Conservation (phyloP, 2,888 invertebrate species). For the Agrypnus murinus region DNA sequence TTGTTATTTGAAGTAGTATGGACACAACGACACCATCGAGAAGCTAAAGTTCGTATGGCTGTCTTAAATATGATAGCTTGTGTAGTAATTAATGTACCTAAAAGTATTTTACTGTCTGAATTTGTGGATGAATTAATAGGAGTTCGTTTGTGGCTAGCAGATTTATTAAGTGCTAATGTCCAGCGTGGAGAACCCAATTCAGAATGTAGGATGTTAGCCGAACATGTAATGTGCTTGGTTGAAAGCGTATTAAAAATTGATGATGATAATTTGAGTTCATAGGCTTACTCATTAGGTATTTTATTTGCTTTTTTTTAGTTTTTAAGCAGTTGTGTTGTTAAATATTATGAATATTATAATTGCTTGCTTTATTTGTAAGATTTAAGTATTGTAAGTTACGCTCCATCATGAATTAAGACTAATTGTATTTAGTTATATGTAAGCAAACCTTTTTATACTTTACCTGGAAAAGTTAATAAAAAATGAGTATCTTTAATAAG, state of each 20-base stretch:
- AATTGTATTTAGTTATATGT: no score
- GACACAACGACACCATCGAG: slow-evolving; percentile 79
- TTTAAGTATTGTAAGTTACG: no score
- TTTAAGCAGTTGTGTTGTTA: no score
- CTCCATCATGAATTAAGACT: no score
- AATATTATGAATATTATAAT: no score
- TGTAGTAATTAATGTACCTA: slow-evolving; percentile 78
- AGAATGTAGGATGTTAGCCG: slow-evolving; percentile 78
- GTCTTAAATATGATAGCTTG: slow-evolving; percentile 81
- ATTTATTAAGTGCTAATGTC: slow-evolving; percentile 74
- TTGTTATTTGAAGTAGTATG: slow-evolving; percentile 78
- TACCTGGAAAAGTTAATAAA: no score
- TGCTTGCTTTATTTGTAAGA: no score
- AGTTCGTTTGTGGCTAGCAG: slow-evolving; percentile 79
- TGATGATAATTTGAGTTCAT: slow-evolving; percentile 19
- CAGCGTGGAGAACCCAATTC: slow-evolving; percentile 78
- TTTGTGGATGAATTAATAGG: slow-evolving; percentile 79
- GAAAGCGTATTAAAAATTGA: slow-evolving; percentile 71
- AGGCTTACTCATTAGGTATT: neutral
- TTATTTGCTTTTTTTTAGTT: no score
- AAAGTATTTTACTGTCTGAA: slow-evolving; percentile 74
- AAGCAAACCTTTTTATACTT: no score
- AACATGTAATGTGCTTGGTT: slow-evolving; percentile 76
- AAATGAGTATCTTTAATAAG: no score
- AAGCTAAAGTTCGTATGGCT: slow-evolving; percentile 79